Conservation (phyloP, 2,113 vertebrate species). For the Empidonax traillii region DNA sequence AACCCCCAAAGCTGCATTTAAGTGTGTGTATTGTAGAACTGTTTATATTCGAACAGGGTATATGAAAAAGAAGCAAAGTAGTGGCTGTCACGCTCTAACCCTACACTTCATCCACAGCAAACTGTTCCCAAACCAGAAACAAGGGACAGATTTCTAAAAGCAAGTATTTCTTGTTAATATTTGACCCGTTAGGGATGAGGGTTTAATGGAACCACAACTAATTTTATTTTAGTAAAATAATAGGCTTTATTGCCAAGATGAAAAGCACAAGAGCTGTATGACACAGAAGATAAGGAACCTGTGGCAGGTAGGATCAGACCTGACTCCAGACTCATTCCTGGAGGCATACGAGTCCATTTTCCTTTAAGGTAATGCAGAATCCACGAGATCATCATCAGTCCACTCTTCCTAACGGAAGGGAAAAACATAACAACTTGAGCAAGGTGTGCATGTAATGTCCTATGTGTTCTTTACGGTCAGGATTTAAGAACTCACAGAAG, state of each 20-base stretch:
- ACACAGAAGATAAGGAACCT: not conserved
- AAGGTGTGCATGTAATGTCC: fast-evolving
- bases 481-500: not conserved
- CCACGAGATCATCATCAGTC: slow-evolving; percentile 87
- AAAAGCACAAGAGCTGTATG: not conserved
- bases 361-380: not conserved
- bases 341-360: not conserved
- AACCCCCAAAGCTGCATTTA: not conserved
- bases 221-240: fast-evolving
- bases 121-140: not conserved
- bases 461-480: not conserved
- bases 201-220: not conserved
- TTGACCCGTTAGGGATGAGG: not conserved
- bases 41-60: fast-evolving
- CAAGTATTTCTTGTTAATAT: not conserved
- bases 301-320: not conserved
- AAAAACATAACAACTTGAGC: not conserved
- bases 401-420: slow-evolving; percentile 81
- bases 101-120: not conserved
- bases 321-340: not conserved
- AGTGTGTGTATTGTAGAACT: fast-evolving
- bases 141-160: not conserved
- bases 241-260: not conserved
- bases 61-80: not conserved
- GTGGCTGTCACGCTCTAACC: not conserved